Conservation (phyloP, 2,113 vertebrate species). For the Lepus americanus region DNA sequence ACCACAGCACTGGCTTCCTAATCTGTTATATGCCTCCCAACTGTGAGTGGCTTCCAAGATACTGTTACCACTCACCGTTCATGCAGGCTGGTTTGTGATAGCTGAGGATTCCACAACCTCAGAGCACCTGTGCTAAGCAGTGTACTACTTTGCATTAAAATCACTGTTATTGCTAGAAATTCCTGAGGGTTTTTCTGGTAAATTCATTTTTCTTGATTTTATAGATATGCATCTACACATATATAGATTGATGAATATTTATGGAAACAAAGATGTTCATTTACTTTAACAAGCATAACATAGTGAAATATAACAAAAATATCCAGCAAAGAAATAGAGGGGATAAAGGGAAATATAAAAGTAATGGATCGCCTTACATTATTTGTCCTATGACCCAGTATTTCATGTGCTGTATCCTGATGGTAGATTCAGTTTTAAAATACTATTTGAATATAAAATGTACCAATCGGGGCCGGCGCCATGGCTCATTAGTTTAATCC, state of each 20-base stretch:
- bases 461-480: background rate
- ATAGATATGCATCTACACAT: background rate
- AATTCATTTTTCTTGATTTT: slow-evolving; percentile 38
- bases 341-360: background rate
- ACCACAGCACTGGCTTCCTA: background rate
- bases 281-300: slow-evolving; percentile 54
- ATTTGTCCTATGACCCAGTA: background rate
- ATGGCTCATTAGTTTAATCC: too few relatives aligned
- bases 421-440: slow-evolving; percentile 29
- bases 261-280: slow-evolving; percentile 70
- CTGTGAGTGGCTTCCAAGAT: background rate
- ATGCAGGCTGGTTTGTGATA: background rate
- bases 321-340: background rate
- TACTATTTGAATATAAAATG: slow-evolving; percentile 31
- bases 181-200: slow-evolving; percentile 19
- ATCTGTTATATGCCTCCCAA: background rate
- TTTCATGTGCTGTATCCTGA: background rate
- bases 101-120: background rate
- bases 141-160: background rate
- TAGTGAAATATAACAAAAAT: slow-evolving; percentile 54
- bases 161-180: background rate
- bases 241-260: slow-evolving; percentile 67
- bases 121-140: background rate
- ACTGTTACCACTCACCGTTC: background rate
- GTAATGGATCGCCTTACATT: background rate